Evolutionary conservation across 2,888 invertebrate species (phyloP).

Genomic region (Drosophila tripunctata): DNA sequence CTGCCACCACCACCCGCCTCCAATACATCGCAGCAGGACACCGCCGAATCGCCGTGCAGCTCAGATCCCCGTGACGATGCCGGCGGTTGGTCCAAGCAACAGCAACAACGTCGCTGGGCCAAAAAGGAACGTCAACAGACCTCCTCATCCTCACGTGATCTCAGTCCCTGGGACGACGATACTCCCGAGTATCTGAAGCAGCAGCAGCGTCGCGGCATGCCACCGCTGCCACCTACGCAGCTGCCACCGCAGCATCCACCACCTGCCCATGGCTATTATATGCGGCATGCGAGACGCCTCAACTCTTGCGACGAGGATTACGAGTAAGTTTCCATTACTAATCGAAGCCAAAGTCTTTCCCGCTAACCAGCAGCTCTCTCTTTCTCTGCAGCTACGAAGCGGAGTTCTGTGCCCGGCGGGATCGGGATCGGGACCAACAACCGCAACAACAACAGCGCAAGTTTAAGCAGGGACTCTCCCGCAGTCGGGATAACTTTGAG

Average conservation of each 20-base stretch:
- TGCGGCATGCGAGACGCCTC: slow-evolving; percentile 85
- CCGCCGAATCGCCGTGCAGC: slow-evolving; percentile 90
- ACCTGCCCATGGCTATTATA: slow-evolving; percentile 84
- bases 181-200: slow-evolving; percentile 85
- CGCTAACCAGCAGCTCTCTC: background rate
- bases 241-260: slow-evolving; percentile 44
- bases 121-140: slow-evolving; percentile 87
- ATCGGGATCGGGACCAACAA: too few species aligned
- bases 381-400: slow-evolving; percentile 81
- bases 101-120: slow-evolving; percentile 84
- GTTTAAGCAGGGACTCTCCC: slow-evolving; percentile 81
- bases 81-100: slow-evolving; percentile 84
- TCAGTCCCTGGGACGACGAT: slow-evolving; percentile 93
- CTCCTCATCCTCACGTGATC: slow-evolving; percentile 90
- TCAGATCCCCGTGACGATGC: slow-evolving; percentile 90
- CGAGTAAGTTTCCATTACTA: slow-evolving; percentile 86
- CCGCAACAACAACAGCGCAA: slow-evolving; percentile 79
- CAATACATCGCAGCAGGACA: slow-evolving; percentile 81
- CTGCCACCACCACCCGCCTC: slow-evolving; percentile 80
- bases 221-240: slow-evolving; percentile 33
- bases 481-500: slow-evolving; percentile 84
- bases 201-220: slow-evolving; percentile 52
- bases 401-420: slow-evolving; percentile 79
- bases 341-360: accelerated
- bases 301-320: slow-evolving; percentile 90